These are phyloP conservation scores for Exephanes ischioxanthus DNA, from an alignment of 2,888 invertebrate genomes.

Conservation along the genomic window DNA sequence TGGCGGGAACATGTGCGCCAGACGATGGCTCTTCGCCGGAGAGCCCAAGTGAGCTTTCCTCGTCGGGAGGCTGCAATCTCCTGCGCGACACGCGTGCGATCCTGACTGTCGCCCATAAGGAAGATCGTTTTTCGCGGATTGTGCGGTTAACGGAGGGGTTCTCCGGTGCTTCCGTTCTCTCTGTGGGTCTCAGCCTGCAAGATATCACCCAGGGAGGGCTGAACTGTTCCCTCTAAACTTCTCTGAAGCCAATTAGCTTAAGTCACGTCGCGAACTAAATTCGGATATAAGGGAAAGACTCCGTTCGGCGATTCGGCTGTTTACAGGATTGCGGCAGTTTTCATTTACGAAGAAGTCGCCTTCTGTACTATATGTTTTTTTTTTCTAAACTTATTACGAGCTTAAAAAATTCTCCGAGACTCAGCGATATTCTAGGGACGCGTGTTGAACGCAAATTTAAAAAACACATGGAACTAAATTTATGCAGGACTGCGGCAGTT, in stretches of 20 bases:
- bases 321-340: not conserved
- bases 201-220: constrained; percentile 11
- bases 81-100: constrained; percentile 39
- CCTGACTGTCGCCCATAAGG: constrained; percentile 17
- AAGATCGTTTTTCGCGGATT: constrained; percentile 25
- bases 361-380: no score
- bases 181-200: not conserved
- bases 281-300: constrained; percentile 6
- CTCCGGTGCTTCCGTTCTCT: constrained; percentile 3
- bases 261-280: constrained; percentile 63
- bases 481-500: not conserved
- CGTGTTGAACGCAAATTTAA: no score
- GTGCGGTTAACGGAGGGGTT: constrained; percentile 40
- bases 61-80: constrained; percentile 38
- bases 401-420: no score
- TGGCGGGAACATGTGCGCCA: constrained; percentile 69
- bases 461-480: no score
- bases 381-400: no score
- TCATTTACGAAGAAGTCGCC: not conserved
- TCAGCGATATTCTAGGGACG: no score
- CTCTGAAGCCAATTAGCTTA: constrained; percentile 64
- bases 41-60: constrained; percentile 17
- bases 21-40: constrained; percentile 62
- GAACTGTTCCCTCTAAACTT: constrained; percentile 42
- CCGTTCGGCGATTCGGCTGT: not conserved